Evolutionary conservation across 2,888 invertebrate species (phyloP), one percentile per base, ranked within the genome.

Genomic region (Pyrrhosoma nymphula): DNA sequence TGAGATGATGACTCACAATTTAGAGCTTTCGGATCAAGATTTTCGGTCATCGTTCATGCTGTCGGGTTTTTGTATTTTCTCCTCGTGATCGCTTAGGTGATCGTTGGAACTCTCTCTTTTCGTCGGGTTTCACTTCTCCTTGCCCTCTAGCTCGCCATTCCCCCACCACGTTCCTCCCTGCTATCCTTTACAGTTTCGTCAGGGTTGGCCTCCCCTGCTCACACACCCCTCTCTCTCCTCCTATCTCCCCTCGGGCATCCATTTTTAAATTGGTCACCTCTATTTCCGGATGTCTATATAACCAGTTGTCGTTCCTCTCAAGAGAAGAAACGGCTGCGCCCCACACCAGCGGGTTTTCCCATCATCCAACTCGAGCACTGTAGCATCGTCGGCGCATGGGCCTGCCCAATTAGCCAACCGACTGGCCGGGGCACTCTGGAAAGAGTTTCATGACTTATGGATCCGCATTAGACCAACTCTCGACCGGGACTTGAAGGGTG

Each of bases 221-320:
- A 35, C 60, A 30, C 90, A 2, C 20, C 82, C 35, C 14, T 16
- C 6, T 14, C 35, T n/a, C 82, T 69, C 69, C 20, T n/a, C n/a
- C n/a, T n/a, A n/a, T n/a, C n/a, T n/a, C 69, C 10, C n/a, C 69
- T 16, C 82, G 16, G 82, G 82, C 18, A 18, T 63, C 91, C 91
- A 23, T 35, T 63, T 91, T 91, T 91, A 63, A 91, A 39, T 91
- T 63, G 63, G 63, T 39, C 91, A 60, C 60, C 91, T 60, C 91
- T 91, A 91, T 63, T 91, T 63, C 63, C 91, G 63, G 63, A 63
- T 63, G 63, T 91, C 63, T 60, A 69, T 26, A 63, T 39, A 35
- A 39, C 60, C 91, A 63, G 39, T 91, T 91, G 91, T 91, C 91
- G 91, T 35, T 60, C 60, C 63, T 20, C 63, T 89, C 89, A 56